Base-by-base conservation (phyloP, 2,888 invertebrate genomes). In the Ophioninae sp. region DNA sequence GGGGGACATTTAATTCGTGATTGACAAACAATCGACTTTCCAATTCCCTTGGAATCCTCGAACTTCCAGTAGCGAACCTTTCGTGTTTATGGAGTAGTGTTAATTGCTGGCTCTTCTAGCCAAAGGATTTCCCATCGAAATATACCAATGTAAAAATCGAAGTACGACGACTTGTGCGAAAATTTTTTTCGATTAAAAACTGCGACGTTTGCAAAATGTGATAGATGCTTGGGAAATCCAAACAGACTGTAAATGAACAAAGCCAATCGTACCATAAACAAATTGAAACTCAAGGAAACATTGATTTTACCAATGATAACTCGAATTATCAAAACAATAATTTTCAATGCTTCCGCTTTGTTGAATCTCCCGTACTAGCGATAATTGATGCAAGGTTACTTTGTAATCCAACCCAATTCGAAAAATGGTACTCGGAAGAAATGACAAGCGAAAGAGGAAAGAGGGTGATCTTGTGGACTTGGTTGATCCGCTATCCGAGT, bases 391-490 rank as follows among this genome's bases (percentile, higher is more conserved):
- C 59, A 17, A 68, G 65, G 69, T 64, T 13, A 72, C 69, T 75
- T 41, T 10, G 41, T 20, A 64, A 10, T 64, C 64, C 41, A 56
- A 79, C 23, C n/a, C 10, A 3, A 17, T 67, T 65, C 7, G n/a
- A 56, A 75, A 92, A 88, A 93, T 93, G 93, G 93, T 93, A 86
- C 86, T 93, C 75, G 92, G 87, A 82, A 88, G 93, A 87, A 92
- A 92, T 90, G 92, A 93, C 79, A 93, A 93, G 81, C 89, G 93
- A 84, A 93, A 93, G 85, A 89, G 91, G 83, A 92, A 91, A 85
- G 92, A 92, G 87, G 93, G 93, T 79, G 93, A 93, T 85, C 88
- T 93, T 80, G 93, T 92, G 85, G 93, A 93, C 88, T 91, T 93
- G 83, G 91, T 93, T 89, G 93, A 92, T 81, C 92, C 92, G 44